These are phyloP conservation scores for Peromyscus leucopus DNA, from an alignment of 2,113 vertebrate genomes.

Conservation along the genomic window DNA sequence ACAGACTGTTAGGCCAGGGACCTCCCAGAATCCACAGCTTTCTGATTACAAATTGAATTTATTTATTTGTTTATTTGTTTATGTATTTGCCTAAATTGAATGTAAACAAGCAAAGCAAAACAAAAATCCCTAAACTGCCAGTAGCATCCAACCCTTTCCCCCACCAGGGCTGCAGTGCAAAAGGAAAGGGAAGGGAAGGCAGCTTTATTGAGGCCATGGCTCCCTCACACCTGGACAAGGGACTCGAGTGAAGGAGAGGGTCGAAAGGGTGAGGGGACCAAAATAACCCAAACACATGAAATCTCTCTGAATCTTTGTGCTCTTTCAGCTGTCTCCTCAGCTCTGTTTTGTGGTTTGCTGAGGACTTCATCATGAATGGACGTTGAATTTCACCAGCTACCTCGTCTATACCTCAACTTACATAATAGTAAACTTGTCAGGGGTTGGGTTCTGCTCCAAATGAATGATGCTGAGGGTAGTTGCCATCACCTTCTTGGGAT, in stretches of 20 bases:
- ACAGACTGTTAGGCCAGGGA: neutral
- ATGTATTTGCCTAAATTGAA: neutral
- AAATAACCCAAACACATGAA: neutral
- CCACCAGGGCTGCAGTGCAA: neutral
- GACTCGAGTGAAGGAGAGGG: neutral
- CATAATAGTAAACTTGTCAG: neutral
- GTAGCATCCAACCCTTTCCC: neutral
- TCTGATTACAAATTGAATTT: neutral
- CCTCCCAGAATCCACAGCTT: neutral
- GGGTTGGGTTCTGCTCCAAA: neutral
- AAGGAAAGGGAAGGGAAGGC: neutral
- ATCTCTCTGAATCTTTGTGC: neutral
- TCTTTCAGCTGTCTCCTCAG: neutral
- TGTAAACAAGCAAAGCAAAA: neutral
- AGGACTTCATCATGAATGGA: neutral
- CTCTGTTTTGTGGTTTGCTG: neutral
- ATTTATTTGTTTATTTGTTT: neutral
- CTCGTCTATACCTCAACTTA: neutral
- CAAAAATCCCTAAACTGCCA: neutral
- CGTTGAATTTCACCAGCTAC: neutral
- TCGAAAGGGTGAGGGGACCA: no score
- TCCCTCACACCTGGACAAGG: neutral
- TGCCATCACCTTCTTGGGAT: neutral
- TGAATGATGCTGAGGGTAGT: neutral
- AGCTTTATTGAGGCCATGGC: neutral